Evolutionary conservation across 1,140 invertebrate species (phyloP), one percentile per base, ranked within the genome.

Genomic region (Mycetomoellerius zeteki): DNA sequence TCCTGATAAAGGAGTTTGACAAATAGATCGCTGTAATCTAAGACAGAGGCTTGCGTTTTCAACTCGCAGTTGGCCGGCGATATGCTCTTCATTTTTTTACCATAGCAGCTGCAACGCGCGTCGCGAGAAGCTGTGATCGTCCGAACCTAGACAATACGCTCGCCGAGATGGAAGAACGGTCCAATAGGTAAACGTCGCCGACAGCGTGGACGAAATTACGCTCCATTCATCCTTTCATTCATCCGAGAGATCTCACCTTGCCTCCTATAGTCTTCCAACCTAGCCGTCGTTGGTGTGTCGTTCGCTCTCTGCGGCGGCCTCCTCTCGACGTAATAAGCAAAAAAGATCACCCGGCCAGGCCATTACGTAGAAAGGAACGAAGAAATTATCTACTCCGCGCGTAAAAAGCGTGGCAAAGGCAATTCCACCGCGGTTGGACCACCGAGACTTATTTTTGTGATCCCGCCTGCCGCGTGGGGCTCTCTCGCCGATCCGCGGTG

Each of bases 151-250:
- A 72, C 73, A 88, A 65, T 71, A 43, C 67, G 21, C 14, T 27
- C 75, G n/a, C 14, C 54, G 71, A 67, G 52, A 81, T 71, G 78
- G 47, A 37, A 67, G 54, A 47, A 75, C 54, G 33, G 21, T 7
- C 64, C 50, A 52, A 30, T 65, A 65, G 64, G 52, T 30, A 78
- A 82, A 73, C 69, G 65, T 81, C 69, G 58, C n/a, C 33, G 69
- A 60, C 75, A 88, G 81, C 88, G 84, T 73, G 89, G 86, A 89
- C 91, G 89, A 93, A 94, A 93, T 93, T 91, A 93, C 90, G 91
- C 87, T 93, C 91, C 93, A 94, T 95, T 95, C 94, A 94, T 93
- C 89, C 89, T 93, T 94, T 93, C 93, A 94, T 95, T 95, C 93
- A 94, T 94, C 81, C 88, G 73, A 77, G 73, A 56, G 52, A 67